Evolutionary conservation across 2,888 invertebrate genomes (phyloP).

Genomic region (Ornithoptera priamus): DNA sequence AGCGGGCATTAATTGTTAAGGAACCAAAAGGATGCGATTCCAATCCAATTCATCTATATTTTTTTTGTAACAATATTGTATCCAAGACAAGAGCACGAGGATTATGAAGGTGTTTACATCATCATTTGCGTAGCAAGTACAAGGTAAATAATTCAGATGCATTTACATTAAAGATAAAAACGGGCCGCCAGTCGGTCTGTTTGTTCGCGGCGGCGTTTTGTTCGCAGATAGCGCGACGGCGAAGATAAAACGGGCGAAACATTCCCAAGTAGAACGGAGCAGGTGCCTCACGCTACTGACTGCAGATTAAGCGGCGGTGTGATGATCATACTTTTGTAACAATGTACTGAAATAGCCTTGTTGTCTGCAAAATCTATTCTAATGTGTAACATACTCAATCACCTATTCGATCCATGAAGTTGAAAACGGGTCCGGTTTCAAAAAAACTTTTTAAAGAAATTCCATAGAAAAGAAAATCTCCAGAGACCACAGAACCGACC

Average conservation of each 20-base stretch:
- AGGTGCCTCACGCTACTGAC: slow-evolving; percentile 2
- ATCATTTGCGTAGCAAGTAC: slow-evolving; percentile 24
- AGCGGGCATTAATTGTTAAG: no score
- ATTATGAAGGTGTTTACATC: slow-evolving; percentile 8
- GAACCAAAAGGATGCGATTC: no score
- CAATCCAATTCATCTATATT: no score
- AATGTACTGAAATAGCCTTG: no score
- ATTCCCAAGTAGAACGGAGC: slow-evolving; percentile 1
- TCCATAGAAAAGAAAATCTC: no score
- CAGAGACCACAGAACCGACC: no score
- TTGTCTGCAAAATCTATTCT: no score
- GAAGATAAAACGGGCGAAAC: slow-evolving; percentile 13
- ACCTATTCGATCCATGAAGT: no score
- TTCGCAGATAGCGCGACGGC: slow-evolving; percentile 6
- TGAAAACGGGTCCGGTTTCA: no score
- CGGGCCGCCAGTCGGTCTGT: slow-evolving; percentile 17
- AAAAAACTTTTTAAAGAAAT: no score
- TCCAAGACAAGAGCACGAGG: slow-evolving; percentile 1
- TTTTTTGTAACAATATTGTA: not conserved
- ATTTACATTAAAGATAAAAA: slow-evolving; percentile 28
- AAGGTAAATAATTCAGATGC: slow-evolving; percentile 27
- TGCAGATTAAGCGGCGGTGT: not conserved
- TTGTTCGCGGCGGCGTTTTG: slow-evolving; percentile 25
- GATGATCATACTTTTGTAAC: no score
- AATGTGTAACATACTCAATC: no score